Conservation (phyloP, 2,797 vertebrate genomes). For the Scomberomorus guttatus region DNA sequence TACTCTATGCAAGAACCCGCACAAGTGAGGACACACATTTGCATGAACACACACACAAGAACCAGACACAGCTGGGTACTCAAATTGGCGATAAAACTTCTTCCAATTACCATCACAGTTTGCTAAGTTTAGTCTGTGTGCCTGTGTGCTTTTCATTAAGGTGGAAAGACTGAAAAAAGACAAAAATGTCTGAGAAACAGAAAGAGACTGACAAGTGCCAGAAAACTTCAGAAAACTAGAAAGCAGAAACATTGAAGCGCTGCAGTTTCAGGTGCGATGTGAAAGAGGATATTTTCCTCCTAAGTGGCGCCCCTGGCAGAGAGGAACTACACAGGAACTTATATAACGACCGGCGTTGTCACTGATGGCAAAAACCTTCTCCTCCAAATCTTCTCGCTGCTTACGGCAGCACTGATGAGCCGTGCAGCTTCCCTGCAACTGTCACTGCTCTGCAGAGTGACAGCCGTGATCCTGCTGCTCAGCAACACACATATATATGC, state of each 20-base stretch:
- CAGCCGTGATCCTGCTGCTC: constrained; percentile 54
- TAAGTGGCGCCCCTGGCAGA: constrained; percentile 25
- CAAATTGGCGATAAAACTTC: constrained; percentile 37
- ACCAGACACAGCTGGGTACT: constrained; percentile 49
- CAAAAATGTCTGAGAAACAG: constrained; percentile 7
- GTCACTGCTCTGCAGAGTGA: constrained; percentile 52
- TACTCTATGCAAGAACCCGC: constrained; percentile 46
- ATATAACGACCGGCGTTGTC: constrained; percentile 70
- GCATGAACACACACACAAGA: constrained; percentile 27
- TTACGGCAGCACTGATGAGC: constrained; percentile 66
- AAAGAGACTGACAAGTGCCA: constrained; percentile 35
- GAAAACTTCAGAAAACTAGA: constrained; percentile 46
- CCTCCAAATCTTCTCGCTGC: constrained; percentile 70
- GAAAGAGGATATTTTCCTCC: constrained; percentile 32
- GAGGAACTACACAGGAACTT: constrained; percentile 58
- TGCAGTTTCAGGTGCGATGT: constrained; percentile 49
- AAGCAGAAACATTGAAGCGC: constrained; percentile 17
- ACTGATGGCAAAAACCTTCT: constrained; percentile 60
- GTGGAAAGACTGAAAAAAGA: constrained; percentile 20
- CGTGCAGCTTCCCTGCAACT: constrained; percentile 27
- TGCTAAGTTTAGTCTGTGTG: constrained; percentile 42
- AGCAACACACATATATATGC: constrained; percentile 28
- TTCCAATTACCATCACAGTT: constrained; percentile 53
- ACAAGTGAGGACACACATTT: constrained; percentile 33
- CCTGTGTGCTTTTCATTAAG: constrained; percentile 21